These are phyloP conservation scores for Glaucomys volans DNA, from an alignment of 2,113 vertebrate species.

Conservation along the genomic window DNA sequence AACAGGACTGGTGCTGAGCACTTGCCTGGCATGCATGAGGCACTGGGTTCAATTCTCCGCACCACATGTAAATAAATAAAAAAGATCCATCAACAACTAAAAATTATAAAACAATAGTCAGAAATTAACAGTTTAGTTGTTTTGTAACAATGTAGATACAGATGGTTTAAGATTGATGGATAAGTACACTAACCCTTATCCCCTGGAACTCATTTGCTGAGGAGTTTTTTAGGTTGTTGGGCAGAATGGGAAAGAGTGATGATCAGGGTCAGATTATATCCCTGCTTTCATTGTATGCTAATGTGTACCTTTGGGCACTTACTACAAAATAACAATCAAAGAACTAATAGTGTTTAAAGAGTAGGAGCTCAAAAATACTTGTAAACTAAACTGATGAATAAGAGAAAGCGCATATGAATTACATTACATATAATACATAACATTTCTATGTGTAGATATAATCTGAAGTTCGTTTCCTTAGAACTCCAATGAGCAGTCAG, in stretches of 20 bases:
- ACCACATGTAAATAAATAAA: too few relatives aligned
- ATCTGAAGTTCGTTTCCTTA: slow-evolving; percentile 25
- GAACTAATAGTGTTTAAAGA: background rate
- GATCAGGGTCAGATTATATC: background rate
- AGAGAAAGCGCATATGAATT: background rate
- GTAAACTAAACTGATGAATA: background rate
- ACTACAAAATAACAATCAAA: background rate
- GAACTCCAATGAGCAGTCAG: background rate
- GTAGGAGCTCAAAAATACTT: slow-evolving; percentile 8
- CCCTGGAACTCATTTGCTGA: background rate
- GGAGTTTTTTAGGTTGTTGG: background rate
- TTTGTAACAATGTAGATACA: background rate
- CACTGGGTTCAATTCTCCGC: too few relatives aligned
- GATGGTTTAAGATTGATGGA: background rate
- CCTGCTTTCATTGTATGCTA: background rate
- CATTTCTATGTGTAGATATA: background rate
- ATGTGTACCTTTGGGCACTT: background rate
- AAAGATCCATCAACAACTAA: too few relatives aligned
- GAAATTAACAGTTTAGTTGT: background rate
- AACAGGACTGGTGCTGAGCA: too few relatives aligned
- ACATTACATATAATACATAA: background rate
- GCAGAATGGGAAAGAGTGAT: background rate
- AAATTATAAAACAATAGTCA: background rate
- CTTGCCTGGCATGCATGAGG: too few relatives aligned
- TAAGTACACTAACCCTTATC: background rate